Conservation (phyloP, 1,140 invertebrate species). For the Apis laboriosa region DNA sequence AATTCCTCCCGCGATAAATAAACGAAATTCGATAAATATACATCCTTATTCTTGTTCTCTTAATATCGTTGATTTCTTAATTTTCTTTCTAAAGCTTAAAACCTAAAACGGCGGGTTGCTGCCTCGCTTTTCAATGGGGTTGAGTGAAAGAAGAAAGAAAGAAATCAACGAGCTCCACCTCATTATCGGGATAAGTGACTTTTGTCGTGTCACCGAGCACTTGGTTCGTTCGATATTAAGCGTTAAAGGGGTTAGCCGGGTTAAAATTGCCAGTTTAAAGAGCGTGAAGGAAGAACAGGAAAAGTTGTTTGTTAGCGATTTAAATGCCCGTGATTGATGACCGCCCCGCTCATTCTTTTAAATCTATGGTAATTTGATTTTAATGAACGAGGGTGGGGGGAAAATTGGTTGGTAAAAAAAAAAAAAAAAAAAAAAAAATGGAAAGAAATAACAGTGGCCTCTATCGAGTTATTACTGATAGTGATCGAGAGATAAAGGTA, state of each 20-base stretch:
- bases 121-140: neutral
- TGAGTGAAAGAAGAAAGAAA: no score
- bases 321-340: constrained; percentile 66
- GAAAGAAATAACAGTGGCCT: no score
- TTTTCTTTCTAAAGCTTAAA: no score
- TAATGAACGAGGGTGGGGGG: neutral
- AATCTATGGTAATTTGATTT: neutral
- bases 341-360: neutral
- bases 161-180: constrained; percentile 47
- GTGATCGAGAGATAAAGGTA: no score
- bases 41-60: no score
- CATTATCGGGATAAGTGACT: constrained; percentile 71
- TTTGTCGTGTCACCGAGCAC: constrained; percentile 72
- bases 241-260: constrained; percentile 21
- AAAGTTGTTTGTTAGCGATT: constrained; percentile 53
- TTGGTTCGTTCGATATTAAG: constrained; percentile 63
- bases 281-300: constrained; percentile 30
- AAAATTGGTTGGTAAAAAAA: neutral
- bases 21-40: no score
- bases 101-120: neutral
- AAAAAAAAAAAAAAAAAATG: no score
- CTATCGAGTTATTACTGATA: no score
- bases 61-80: no score
- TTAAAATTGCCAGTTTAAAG: constrained; percentile 19
- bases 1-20: no score